Conservation (phyloP, 2,888 invertebrate species). For the Drosophila limbata region DNA sequence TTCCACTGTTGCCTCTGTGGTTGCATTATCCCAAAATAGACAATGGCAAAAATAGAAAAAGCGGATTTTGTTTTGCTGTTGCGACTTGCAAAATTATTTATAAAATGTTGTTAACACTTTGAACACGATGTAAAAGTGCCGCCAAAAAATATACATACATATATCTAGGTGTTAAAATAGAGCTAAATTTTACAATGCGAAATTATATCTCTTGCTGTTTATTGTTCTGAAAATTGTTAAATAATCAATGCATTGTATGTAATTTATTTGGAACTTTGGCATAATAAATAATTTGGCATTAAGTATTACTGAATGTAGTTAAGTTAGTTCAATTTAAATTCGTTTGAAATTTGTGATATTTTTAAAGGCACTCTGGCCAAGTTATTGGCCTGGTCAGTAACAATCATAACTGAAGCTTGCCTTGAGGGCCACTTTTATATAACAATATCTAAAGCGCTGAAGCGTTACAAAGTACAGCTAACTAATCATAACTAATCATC, state of each 20-base stretch:
- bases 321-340: not conserved
- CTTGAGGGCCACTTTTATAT: constrained; percentile 19
- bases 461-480: constrained; percentile 47
- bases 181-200: not conserved
- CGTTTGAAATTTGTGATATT: not conserved
- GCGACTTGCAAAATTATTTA: constrained; percentile 32
- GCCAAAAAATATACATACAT: constrained; percentile 1
- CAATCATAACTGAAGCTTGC: not conserved
- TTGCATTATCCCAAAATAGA: constrained; percentile 52
- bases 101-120: constrained; percentile 36
- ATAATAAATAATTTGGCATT: constrained; percentile 1
- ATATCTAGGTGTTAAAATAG: constrained; percentile 1
- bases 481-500: constrained; percentile 49
- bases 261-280: not conserved
- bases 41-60: constrained; percentile 29
- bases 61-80: constrained; percentile 19
- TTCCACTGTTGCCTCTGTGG: constrained; percentile 7
- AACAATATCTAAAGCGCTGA: constrained; percentile 14
- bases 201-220: not conserved
- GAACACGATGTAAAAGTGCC: not conserved
- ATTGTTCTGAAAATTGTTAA: not conserved
- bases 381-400: not conserved
- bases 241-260: not conserved
- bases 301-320: not conserved
- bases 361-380: not conserved